These are phyloP conservation scores for Nomia melanderi DNA, from an alignment of 1,140 invertebrate species.

Conservation along the genomic window DNA sequence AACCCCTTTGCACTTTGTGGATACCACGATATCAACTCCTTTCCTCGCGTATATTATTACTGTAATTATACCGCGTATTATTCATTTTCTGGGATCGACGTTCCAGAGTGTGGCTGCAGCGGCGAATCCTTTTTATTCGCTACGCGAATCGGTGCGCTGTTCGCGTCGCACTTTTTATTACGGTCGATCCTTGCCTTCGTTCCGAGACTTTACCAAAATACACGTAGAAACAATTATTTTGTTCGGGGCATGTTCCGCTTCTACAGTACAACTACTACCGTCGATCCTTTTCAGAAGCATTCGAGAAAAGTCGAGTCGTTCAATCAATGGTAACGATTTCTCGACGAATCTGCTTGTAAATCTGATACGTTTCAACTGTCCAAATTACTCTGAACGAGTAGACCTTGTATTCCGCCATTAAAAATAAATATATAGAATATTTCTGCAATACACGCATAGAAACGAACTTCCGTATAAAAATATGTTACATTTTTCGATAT, in stretches of 20 bases:
- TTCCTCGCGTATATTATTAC: neutral
- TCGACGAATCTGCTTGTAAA: neutral
- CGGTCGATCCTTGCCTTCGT: constrained; percentile 2
- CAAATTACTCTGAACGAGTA: constrained; percentile 6
- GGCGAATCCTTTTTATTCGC: neutral
- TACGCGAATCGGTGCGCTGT: neutral
- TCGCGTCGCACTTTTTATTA: too few species aligned
- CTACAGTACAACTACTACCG: neutral
- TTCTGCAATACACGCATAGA: constrained; percentile 60
- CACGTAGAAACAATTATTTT: neutral
- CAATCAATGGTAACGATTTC: neutral
- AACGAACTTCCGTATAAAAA: constrained; percentile 70
- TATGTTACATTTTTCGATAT: constrained; percentile 53
- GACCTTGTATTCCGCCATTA: constrained; percentile 36
- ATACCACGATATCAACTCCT: neutral
- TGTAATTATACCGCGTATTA: neutral
- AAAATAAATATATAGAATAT: constrained; percentile 64
- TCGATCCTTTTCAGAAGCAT: neutral
- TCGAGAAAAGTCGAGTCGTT: neutral
- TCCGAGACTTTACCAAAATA: neutral
- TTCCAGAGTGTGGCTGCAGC: neutral
- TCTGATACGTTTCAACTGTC: neutral
- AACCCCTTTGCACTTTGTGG: constrained; percentile 51
- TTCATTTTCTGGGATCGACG: neutral
- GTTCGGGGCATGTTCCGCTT: neutral